Conservation (phyloP, 2,888 invertebrate species). For the Pimpla rufipes region DNA sequence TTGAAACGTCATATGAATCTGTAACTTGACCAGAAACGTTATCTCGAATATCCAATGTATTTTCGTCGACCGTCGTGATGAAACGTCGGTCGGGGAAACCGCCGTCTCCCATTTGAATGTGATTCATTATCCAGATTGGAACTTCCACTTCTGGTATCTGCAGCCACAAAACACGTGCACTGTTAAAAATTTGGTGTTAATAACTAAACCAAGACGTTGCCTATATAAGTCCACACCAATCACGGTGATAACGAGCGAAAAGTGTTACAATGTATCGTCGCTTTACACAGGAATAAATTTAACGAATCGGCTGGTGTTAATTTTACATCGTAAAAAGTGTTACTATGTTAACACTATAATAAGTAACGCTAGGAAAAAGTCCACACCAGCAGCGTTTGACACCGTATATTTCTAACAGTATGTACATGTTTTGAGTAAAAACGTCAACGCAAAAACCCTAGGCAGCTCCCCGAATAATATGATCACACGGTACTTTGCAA, state of each 20-base stretch:
- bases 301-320: too few species aligned
- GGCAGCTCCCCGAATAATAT: neutral
- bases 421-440: neutral
- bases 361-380: too few species aligned
- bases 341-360: too few species aligned
- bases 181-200: too few species aligned
- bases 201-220: too few species aligned
- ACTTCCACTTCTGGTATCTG: neutral
- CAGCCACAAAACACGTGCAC: neutral
- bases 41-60: neutral
- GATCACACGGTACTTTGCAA: neutral
- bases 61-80: neutral
- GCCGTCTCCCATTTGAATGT: neutral
- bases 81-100: neutral
- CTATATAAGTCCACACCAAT: too few species aligned
- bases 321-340: too few species aligned
- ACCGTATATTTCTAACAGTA: too few species aligned
- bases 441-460: neutral
- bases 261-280: too few species aligned
- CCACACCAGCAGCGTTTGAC: too few species aligned
- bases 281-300: too few species aligned
- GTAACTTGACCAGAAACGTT: neutral
- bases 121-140: neutral
- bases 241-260: too few species aligned
- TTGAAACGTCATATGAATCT: neutral